phyloP scores from a whole-genome alignment of 2,888 invertebrate genomes.

The Sinohyriopsis cumingii region DNA sequence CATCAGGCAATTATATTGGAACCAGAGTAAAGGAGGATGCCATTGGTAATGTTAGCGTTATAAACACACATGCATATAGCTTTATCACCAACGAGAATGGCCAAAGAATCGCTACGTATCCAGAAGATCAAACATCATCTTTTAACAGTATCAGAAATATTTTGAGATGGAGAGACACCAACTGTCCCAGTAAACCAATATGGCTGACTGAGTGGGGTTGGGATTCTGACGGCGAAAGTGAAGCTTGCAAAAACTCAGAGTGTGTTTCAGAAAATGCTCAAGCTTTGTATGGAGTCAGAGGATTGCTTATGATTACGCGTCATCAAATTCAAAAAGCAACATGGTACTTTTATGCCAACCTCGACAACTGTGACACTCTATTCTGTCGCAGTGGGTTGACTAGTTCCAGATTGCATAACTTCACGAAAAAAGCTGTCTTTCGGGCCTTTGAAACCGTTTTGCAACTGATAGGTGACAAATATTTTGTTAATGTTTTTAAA shows the following conservation, averaged over 20 bases:
- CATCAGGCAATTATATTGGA: conserved; percentile 47
- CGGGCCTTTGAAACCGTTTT: conserved; percentile 41
- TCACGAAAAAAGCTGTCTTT: conserved; percentile 46
- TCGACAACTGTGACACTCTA: conserved; percentile 34
- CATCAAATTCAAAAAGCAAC: conserved; percentile 38
- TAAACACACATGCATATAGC: conserved; percentile 54
- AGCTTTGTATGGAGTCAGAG: conserved; percentile 47
- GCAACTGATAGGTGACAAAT: conserved; percentile 31
- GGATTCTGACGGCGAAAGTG: conserved; percentile 46
- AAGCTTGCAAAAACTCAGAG: conserved; percentile 42
- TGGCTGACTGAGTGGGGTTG: conserved; percentile 62
- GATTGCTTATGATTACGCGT: conserved; percentile 43
- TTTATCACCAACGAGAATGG: conserved; percentile 38
- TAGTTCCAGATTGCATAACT: conserved; percentile 28
- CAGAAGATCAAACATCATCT: conserved; percentile 45
- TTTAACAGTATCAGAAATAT: conserved; percentile 47
- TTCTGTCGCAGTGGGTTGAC: conserved; percentile 54
- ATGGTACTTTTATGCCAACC: conserved; percentile 54
- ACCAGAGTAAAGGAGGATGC: conserved; percentile 41
- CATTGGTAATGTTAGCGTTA: conserved; percentile 35
- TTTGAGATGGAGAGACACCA: conserved; percentile 47
- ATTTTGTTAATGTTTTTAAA: conserved; percentile 34
- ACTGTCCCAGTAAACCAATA: conserved; percentile 42
- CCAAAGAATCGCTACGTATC: conserved; percentile 39
- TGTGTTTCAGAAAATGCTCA: conserved; percentile 50